These are phyloP conservation scores for Sepiola atlantica DNA, from an alignment of 2,888 invertebrate species.

Conservation along the genomic window DNA sequence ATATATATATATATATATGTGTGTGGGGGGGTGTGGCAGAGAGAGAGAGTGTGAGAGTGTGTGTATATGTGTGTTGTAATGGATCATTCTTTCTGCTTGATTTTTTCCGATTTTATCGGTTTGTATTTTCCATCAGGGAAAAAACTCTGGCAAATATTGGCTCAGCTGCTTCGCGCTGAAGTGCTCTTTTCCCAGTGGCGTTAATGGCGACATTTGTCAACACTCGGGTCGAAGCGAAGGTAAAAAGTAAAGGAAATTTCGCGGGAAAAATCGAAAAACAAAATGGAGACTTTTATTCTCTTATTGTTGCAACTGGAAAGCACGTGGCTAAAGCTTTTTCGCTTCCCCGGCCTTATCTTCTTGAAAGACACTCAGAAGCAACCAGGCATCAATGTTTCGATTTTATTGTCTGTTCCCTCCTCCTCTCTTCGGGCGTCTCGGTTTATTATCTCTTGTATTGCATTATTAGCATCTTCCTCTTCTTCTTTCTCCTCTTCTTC, in stretches of 20 bases:
- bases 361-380: neutral
- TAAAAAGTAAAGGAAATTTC: no score
- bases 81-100: neutral
- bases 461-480: no score
- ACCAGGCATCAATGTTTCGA: neutral
- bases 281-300: neutral
- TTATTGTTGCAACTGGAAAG: neutral
- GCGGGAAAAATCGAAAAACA: neutral
- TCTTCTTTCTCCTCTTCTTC: neutral
- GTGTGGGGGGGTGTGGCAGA: no score
- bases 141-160: neutral
- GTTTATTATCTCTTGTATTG: neutral
- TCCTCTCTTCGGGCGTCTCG: neutral
- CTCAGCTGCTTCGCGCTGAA: neutral
- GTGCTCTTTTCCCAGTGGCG: neutral
- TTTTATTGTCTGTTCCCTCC: neutral
- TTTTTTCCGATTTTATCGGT: neutral
- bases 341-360: neutral
- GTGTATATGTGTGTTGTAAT: neutral
- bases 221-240: neutral
- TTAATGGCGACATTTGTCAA: constrained; percentile 1
- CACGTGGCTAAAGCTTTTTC: neutral
- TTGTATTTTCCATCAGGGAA: neutral
- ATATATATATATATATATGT: no score
- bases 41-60: no score